Percentiles rank a stretch among this genome's conserved stretches.
Conservation (phyloP, 2,888 invertebrate species). For the Neoaliturus tenellus region DNA sequence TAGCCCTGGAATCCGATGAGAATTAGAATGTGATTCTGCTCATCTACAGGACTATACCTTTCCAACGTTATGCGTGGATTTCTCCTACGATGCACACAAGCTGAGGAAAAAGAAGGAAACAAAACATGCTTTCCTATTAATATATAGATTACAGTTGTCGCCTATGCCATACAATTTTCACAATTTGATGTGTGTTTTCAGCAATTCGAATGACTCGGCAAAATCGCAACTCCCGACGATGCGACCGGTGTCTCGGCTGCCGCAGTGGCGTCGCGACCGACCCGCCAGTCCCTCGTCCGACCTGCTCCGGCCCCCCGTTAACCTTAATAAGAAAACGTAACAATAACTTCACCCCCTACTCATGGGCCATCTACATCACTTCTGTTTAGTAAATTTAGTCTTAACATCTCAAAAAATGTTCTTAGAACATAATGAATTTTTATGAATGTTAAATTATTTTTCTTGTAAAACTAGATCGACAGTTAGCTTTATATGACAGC, state of each 20-base stretch:
- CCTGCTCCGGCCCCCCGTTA: not conserved
- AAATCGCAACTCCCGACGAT: not conserved
- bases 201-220: conserved; percentile 20
- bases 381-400: not conserved
- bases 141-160: no score
- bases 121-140: no score
- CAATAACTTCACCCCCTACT: not conserved
- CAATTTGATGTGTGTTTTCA: conserved; percentile 4
- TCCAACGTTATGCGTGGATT: no score
- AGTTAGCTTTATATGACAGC: not conserved
- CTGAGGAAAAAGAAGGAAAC: no score
- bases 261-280: conserved; percentile 33
- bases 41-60: no score
- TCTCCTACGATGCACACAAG: no score
- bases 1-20: no score
- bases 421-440: not conserved
- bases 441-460: not conserved
- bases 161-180: no score
- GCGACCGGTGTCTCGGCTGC: conserved; percentile 16
- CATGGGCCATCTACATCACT: not conserved
- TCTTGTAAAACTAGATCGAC: not conserved
- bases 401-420: not conserved
- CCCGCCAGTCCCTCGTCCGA: conserved; percentile 23
- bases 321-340: conserved; percentile 18
- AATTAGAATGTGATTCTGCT: no score